Evolutionary conservation across 2,888 invertebrate genomes (phyloP).

Genomic region (Hirtodrosophila duncani): DNA sequence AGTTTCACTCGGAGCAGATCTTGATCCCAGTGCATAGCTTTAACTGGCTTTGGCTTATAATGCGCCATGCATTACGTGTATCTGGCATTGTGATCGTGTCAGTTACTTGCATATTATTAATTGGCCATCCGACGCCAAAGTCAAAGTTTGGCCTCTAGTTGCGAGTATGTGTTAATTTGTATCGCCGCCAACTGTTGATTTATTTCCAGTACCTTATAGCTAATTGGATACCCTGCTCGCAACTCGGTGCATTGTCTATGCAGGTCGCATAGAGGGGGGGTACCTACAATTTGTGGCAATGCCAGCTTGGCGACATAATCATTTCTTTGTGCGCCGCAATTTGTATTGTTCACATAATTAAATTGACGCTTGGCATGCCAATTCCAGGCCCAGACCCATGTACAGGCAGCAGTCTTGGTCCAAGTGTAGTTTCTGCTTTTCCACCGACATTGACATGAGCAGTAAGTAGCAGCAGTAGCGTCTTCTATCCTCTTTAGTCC

Average conservation of each 20-base stretch:
- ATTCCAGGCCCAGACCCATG: constrained; percentile 6
- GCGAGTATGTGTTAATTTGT: constrained; percentile 64
- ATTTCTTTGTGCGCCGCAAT: constrained; percentile 58
- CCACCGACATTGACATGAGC: constrained; percentile 66
- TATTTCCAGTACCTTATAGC: constrained; percentile 46
- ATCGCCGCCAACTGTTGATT: constrained; percentile 63
- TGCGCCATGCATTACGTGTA: constrained; percentile 69
- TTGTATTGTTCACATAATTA: constrained; percentile 73
- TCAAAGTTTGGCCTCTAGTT: constrained; percentile 8
- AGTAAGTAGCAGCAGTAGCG: constrained; percentile 11
- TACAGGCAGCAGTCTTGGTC: neutral
- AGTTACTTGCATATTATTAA: constrained; percentile 72
- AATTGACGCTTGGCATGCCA: constrained; percentile 71
- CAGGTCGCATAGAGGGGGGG: too few species aligned
- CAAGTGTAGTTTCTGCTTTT: constrained; percentile 1
- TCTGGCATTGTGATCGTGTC: constrained; percentile 70
- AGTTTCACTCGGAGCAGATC: constrained; percentile 25
- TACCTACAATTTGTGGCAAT: constrained; percentile 55
- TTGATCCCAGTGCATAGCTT: constrained; percentile 19
- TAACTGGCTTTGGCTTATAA: constrained; percentile 61
- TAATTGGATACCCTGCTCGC: too few species aligned
- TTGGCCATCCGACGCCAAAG: constrained; percentile 51
- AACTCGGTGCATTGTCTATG: too few species aligned
- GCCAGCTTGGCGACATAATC: constrained; percentile 52
- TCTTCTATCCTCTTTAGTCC: neutral